Evolutionary conservation across 2,797 vertebrate genomes (phyloP).

Genomic region (Myotis pilosus): DNA sequence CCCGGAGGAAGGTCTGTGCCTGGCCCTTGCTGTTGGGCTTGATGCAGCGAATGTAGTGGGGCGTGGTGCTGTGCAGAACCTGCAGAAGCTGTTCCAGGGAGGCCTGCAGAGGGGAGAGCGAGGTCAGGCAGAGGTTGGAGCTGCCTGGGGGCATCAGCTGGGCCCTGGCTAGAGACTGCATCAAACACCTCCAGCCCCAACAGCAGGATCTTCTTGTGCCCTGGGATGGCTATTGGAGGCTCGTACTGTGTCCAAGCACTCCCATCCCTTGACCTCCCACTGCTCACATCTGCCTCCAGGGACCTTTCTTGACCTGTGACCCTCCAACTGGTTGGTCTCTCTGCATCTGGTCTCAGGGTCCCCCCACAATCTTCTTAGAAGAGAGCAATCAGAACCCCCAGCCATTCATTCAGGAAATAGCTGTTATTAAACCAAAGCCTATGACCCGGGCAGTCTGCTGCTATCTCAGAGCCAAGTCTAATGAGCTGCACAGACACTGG

Average conservation of each 20-base stretch:
- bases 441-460: neutral
- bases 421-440: neutral
- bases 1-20: constrained; percentile 88
- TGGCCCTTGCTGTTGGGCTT: constrained; percentile 94
- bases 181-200: neutral
- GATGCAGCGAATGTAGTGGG: constrained; percentile 98
- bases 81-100: constrained; percentile 95
- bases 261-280: neutral
- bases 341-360: neutral
- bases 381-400: neutral
- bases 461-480: neutral
- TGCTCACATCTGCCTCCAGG: neutral
- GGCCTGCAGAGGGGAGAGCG: constrained; percentile 82
- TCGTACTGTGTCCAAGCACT: neutral
- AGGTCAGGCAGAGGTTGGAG: neutral
- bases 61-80: constrained; percentile 91
- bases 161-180: neutral
- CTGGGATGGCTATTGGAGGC: neutral
- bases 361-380: neutral
- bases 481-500: rapidly evolving
- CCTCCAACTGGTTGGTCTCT: neutral
- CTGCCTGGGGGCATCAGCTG: neutral
- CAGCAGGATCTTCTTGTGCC: neutral
- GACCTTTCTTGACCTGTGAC: neutral
- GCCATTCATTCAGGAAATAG: neutral